Base-by-base conservation (phyloP, 2,888 invertebrate genomes). In the Orthonychiurus folsomi region DNA sequence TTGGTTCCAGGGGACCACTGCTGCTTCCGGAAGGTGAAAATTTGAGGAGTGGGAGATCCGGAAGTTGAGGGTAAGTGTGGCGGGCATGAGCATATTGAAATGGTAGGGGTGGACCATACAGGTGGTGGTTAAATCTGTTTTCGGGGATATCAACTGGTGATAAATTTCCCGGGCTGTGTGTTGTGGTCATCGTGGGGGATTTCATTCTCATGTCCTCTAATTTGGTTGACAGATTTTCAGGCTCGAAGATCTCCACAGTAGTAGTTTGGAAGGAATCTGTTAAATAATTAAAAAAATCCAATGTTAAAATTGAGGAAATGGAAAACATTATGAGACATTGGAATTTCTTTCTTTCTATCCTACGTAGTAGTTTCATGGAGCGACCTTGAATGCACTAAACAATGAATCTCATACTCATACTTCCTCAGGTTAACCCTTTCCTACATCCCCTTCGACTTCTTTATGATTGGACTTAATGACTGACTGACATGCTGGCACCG, bases 191-290 rank as follows among this genome's bases (percentile, higher is more conserved):
- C 60, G 63, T 20, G 20, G 52, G 12, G 9, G 65, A 50, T 55
- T 83, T 83, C 74, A 84, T 82, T 66, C 87, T 86, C 68, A 89
- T 80, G 76, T 88, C 87, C 79, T 89, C 86, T 3, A 89, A 89
- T 77, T 91, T 92, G 60, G 90, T 89, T 76, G 91, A 89, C 69
- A 92, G 80, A 77, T 92, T 91, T 81, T 92, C 87, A 1, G 92
- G 92, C 77, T 91, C 88, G 24, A 84, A 82, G 65, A 82, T 82
- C 75, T 84, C 67, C 58, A 63, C 37, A 18, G 66, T 50, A 18
- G 67, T 61, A 18, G 82, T 84, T 83, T 78, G 61, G n/a, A 63
- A 68, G 48, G 67, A 60, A 50, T 27, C 50, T 48, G 57, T 59
- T 9, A n/a, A n/a, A n/a, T n/a, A n/a, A n/a, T n/a, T n/a, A n/a